A percentile compares a stretch with the other conserved stretches of the same genome.
Evolutionary conservation across 2,113 vertebrate species (phyloP).

Genomic region (Nipponia nippon): DNA sequence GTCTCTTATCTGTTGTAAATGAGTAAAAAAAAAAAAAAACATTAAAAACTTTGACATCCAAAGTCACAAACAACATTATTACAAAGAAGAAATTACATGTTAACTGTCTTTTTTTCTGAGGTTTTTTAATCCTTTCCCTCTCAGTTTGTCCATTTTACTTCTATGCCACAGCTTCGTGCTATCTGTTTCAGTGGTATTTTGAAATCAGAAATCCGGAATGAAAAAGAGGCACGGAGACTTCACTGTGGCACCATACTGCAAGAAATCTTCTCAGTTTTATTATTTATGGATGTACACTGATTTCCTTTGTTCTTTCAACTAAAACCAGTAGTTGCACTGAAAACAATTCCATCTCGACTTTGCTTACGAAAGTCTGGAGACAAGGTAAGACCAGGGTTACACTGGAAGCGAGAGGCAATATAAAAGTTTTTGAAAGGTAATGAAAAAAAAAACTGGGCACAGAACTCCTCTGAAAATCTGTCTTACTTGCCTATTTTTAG

Average conservation of each 20-base stretch:
- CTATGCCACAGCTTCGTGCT: neutral
- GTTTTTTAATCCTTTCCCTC: neutral
- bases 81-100: neutral
- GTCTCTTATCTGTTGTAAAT: neutral
- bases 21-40: neutral
- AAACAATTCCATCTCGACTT: neutral
- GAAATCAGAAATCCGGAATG: neutral
- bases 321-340: neutral
- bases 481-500: neutral
- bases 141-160: neutral
- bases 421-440: neutral
- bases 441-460: neutral
- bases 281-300: neutral
- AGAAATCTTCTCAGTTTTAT: neutral
- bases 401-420: neutral
- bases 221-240: neutral
- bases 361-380: neutral
- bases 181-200: neutral
- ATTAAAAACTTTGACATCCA: neutral
- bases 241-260: fast-evolving
- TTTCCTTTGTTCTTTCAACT: neutral
- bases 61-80: neutral
- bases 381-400: neutral
- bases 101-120: neutral
- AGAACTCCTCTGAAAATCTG: neutral